Evolutionary conservation across 1,140 invertebrate species (phyloP).

Genomic region (Aporrectodea caliginosa): DNA sequence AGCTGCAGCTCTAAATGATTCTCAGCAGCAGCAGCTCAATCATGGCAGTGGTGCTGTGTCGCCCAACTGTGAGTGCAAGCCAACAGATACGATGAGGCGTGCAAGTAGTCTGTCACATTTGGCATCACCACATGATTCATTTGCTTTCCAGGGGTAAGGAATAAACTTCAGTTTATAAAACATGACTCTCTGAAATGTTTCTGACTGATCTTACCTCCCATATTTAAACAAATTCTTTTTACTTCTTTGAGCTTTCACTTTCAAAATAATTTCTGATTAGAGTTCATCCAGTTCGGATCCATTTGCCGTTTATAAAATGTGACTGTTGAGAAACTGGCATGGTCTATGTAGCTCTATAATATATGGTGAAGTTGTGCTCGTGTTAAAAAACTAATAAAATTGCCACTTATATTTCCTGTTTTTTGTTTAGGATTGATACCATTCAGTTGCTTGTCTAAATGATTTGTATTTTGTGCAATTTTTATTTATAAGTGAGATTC

Average conservation of each 20-base stretch:
- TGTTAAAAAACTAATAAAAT: too few relatives aligned
- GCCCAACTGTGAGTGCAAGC: background rate
- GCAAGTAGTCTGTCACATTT: background rate
- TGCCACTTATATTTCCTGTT: too few relatives aligned
- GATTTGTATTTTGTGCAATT: background rate
- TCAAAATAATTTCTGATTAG: background rate
- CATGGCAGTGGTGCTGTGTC: too few relatives aligned
- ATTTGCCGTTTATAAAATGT: background rate
- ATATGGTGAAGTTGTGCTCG: too few relatives aligned
- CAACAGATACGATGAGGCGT: background rate
- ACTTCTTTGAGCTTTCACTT: background rate
- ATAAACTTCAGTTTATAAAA: background rate
- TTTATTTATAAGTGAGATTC: background rate
- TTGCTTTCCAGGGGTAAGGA: background rate
- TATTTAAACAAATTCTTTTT: background rate
- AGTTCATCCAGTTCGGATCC: background rate
- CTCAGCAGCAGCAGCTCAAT: too few relatives aligned
- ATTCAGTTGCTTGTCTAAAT: too few relatives aligned
- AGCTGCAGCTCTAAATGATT: too few relatives aligned
- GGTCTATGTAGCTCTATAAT: too few relatives aligned
- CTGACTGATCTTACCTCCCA: background rate
- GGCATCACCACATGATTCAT: background rate
- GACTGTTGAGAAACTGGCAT: too few relatives aligned
- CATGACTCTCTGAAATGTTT: background rate
- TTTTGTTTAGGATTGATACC: too few relatives aligned